These are phyloP conservation scores for Elgaria multicarinata DNA, from an alignment of 2,113 vertebrate species.

Conservation along the genomic window DNA sequence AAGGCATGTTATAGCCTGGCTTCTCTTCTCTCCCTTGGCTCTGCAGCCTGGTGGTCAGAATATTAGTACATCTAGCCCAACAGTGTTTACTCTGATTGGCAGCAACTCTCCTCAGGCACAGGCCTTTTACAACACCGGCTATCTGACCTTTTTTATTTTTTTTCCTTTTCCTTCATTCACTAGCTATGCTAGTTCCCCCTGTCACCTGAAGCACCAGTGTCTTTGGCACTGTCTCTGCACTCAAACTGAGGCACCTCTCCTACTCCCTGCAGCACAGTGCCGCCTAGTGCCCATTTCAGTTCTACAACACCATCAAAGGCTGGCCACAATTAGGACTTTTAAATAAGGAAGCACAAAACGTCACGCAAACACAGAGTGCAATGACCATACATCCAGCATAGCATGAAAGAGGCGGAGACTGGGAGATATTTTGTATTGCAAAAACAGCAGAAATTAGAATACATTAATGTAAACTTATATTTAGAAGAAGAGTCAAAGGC, in stretches of 20 bases:
- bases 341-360: background rate
- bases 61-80: background rate
- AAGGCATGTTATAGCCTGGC: too few species aligned
- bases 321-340: background rate
- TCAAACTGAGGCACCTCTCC: background rate
- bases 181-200: background rate
- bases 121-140: background rate
- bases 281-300: conserved; percentile 25
- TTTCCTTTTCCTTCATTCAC: background rate
- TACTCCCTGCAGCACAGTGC: conserved; percentile 36
- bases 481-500: background rate
- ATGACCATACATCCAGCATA: background rate
- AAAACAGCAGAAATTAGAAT: background rate
- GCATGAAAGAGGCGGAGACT: background rate
- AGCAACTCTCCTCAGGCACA: background rate
- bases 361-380: background rate
- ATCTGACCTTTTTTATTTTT: background rate
- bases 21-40: too few species aligned
- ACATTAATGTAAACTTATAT: background rate
- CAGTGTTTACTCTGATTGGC: too few species aligned
- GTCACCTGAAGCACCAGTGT: background rate
- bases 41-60: background rate
- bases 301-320: background rate
- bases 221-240: background rate
- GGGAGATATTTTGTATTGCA: background rate